Evolutionary conservation across 2,797 vertebrate species (phyloP).

Genomic region (Artibeus jamaicensis): DNA sequence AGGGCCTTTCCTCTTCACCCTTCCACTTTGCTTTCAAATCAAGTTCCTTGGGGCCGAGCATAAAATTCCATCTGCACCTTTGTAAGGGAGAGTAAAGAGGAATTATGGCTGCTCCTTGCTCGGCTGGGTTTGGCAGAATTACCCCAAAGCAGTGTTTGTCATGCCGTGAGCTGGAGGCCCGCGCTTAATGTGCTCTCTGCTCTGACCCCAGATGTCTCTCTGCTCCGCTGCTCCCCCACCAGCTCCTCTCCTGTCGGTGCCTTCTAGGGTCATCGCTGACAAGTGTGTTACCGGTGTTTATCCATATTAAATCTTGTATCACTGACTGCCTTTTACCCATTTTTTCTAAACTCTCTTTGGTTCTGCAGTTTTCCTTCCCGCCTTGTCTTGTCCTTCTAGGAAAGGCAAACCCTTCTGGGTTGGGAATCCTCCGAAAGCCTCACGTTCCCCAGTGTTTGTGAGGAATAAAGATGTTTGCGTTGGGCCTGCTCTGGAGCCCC

Average conservation of each 20-base stretch:
- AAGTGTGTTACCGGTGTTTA: slow-evolving; percentile 70
- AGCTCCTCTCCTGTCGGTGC: neutral
- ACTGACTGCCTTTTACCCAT: slow-evolving; percentile 46
- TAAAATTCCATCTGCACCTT: slow-evolving; percentile 49
- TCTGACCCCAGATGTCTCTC: slow-evolving; percentile 70
- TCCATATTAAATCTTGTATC: slow-evolving; percentile 72
- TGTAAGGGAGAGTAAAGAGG: slow-evolving; percentile 55
- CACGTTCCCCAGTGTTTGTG: neutral
- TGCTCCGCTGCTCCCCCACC: slow-evolving; percentile 54
- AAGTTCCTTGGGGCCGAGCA: neutral
- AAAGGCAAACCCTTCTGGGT: slow-evolving; percentile 10
- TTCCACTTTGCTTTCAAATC: slow-evolving; percentile 12
- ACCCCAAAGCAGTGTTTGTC: slow-evolving; percentile 73
- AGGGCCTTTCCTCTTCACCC: neutral
- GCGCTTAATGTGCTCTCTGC: slow-evolving; percentile 66
- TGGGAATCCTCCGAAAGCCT: neutral
- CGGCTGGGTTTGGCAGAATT: slow-evolving; percentile 67
- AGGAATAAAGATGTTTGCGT: neutral
- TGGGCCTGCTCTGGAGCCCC: neutral
- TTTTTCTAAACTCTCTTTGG: slow-evolving; percentile 39
- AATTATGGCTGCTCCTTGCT: slow-evolving; percentile 68
- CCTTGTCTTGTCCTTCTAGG: slow-evolving; percentile 1
- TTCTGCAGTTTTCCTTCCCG: slow-evolving; percentile 7
- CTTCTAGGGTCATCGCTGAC: slow-evolving; percentile 64
- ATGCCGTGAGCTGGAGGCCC: slow-evolving; percentile 53